These are phyloP conservation scores for Drosophila setosimentum DNA, from an alignment of 2,888 invertebrate species.

Conservation along the genomic window DNA sequence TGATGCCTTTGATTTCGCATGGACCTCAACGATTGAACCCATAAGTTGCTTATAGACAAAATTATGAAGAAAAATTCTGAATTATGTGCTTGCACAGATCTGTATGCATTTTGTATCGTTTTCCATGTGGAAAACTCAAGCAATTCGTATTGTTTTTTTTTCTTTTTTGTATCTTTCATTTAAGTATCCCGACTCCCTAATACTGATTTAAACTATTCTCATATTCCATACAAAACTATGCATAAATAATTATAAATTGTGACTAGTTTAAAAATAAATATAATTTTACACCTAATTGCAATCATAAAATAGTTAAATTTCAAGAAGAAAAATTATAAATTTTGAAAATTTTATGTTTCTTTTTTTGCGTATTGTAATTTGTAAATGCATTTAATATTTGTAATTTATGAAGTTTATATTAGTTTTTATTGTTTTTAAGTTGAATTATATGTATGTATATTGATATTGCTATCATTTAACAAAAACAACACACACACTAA, in stretches of 20 bases:
- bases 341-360: constrained; percentile 62
- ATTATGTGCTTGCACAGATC: constrained; percentile 39
- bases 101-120: constrained; percentile 10
- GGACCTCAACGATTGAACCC: constrained; percentile 35
- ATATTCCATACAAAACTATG: constrained; percentile 18
- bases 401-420: constrained; percentile 64
- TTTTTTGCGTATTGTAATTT: constrained; percentile 58
- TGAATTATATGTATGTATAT: constrained; percentile 48
- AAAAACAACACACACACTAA: constrained; percentile 41
- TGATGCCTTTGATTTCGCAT: constrained; percentile 47
- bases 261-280: constrained; percentile 50
- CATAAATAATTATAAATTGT: constrained; percentile 32
- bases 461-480: constrained; percentile 55
- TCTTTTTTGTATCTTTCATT: constrained; percentile 7
- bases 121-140: background rate
- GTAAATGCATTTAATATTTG: constrained; percentile 76
- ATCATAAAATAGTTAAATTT: constrained; percentile 55
- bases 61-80: constrained; percentile 23
- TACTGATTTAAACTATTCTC: constrained; percentile 25
- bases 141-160: constrained; percentile 12
- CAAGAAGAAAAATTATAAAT: constrained; percentile 37
- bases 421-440: constrained; percentile 73
- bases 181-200: constrained; percentile 11
- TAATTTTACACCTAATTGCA: constrained; percentile 70
- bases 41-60: constrained; percentile 30